These are phyloP conservation scores for Aphis gossypii DNA, from an alignment of 1,140 invertebrate genomes.

Conservation along the genomic window DNA sequence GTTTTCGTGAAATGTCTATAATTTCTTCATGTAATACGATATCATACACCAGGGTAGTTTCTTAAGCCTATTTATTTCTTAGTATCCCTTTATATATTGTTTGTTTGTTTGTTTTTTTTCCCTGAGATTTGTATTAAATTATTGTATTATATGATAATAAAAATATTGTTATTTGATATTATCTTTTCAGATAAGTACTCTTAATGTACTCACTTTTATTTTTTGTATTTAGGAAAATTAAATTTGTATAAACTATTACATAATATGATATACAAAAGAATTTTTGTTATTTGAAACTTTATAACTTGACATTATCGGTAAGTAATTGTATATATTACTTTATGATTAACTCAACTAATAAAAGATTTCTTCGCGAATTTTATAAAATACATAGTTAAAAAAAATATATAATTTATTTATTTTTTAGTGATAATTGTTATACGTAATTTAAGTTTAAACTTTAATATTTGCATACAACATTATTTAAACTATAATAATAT, in stretches of 20 bases:
- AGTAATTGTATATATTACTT: neutral
- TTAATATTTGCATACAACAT: neutral
- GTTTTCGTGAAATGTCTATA: constrained; percentile 16
- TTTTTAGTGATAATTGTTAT: neutral
- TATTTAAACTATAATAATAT: neutral
- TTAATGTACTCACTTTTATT: neutral
- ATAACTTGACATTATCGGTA: neutral
- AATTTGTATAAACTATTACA: neutral
- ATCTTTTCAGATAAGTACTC: neutral
- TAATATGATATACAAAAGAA: neutral
- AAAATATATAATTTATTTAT: neutral
- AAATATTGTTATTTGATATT: neutral
- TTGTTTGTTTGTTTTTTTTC: constrained; percentile 1
- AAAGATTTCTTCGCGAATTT: neutral
- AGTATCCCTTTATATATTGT: constrained; percentile 6
- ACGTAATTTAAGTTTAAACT: neutral
- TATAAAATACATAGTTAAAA: neutral
- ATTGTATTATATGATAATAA: neutral
- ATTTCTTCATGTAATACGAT: constrained; percentile 22
- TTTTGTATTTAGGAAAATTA: neutral
- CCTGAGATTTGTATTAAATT: constrained; percentile 15
- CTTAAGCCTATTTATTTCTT: constrained; percentile 28
- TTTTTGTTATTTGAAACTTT: neutral
- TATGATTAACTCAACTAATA: neutral
- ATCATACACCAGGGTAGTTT: neutral